Base-by-base conservation (phyloP, 2,888 invertebrate genomes). In the Catocala nupta region DNA sequence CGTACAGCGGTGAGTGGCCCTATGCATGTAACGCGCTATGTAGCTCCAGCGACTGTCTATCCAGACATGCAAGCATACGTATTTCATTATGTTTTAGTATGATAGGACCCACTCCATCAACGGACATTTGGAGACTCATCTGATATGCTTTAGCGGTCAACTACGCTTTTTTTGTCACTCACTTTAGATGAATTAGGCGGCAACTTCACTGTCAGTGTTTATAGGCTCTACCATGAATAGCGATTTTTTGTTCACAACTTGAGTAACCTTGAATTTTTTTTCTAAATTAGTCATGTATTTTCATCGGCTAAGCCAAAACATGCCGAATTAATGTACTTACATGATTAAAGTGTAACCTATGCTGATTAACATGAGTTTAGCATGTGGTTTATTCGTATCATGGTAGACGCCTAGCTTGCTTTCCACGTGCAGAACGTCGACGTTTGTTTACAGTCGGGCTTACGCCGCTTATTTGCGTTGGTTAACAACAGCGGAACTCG, bases 1-100 rank as follows among this genome's bases (percentile, higher is more conserved):
- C 98, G 95, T 98, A 97, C 96, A 98, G 97, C 95, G 98, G 98
- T 98, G 97, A 98, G 98, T 96, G 95, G 95, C 95, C 95, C 91
- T 88, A 82, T 89, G 90, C 90, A 94, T 91, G 90, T 9, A 13
- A 47, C 63, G 72, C 72, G 72, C 72, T 72, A 72, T 58, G 73
- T 73, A 66, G 72, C 72, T 72, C 63, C 66, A 43, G 57, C 52
- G 55, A 60, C 55, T 53, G 49, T 51, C 55, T 51, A 49, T 60
- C 52, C 63, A 44, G 71, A 61, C 58, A 70, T 55, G 55, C 56
- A 63, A 65, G 55, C 42, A 39, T 43, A 42, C 36, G 36, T 39
- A 1, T 39, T 39, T 39, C 36, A 71, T 63, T 50, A 63, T 70
- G 51, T 68, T 65, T 71, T 75, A 78, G 70, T 36, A 70, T 57